A percentile compares a stretch with the other conserved stretches of the same genome.
These are phyloP conservation scores for Pomacea canaliculata DNA, from an alignment of 2,888 invertebrate species.

Conservation along the genomic window DNA sequence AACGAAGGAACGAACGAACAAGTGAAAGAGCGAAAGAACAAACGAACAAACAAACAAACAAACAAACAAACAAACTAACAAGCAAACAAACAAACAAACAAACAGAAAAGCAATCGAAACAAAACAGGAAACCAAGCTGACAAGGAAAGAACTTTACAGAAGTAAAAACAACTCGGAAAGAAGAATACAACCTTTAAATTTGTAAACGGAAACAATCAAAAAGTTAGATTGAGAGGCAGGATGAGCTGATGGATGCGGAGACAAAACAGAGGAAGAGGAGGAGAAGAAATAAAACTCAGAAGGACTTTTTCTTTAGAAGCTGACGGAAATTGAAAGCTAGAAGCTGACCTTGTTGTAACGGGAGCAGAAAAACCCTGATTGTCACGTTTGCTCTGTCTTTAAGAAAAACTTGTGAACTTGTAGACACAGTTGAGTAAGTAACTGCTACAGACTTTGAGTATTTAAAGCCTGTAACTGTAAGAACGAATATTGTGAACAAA, in stretches of 20 bases:
- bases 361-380: no score
- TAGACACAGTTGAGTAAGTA: no score
- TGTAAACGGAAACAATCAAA: not conserved
- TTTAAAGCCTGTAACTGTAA: no score
- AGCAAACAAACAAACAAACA: not conserved
- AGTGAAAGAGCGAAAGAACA: not conserved
- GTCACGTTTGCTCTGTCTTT: no score
- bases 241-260: not conserved
- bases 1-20: not conserved
- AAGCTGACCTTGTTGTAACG: no score
- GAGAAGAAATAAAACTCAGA: conserved; percentile 2
- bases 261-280: not conserved
- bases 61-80: not conserved
- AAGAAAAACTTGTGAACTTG: no score
- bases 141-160: not conserved
- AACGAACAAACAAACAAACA: not conserved
- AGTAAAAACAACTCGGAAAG: not conserved
- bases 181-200: not conserved
- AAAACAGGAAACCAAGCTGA: no score
- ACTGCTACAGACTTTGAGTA: no score
- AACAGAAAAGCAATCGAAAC: not conserved
- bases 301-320: no score
- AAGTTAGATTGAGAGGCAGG: not conserved
- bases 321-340: no score
- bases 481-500: no score